These are phyloP conservation scores for Drosophila lacicola DNA, from an alignment of 2,888 invertebrate species.

Conservation along the genomic window DNA sequence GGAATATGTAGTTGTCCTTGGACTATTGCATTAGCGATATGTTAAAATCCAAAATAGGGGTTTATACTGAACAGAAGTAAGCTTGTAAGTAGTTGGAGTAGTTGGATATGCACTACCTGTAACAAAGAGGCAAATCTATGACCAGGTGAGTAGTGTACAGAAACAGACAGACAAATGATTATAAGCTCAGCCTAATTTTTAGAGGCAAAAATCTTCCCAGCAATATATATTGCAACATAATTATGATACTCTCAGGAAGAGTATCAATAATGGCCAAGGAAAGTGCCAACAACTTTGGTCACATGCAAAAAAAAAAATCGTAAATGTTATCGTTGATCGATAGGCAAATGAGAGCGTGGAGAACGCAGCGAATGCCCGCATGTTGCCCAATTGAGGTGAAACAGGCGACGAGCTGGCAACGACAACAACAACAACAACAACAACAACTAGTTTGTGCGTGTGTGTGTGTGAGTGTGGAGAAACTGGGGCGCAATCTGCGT, in stretches of 20 bases:
- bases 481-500: constrained; percentile 50
- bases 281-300: constrained; percentile 11
- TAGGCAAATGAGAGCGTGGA: constrained; percentile 24
- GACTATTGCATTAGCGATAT: too few species aligned
- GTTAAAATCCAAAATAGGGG: too few species aligned
- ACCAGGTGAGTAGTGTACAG: too few species aligned
- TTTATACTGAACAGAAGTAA: too few species aligned
- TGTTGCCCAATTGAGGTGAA: constrained; percentile 55
- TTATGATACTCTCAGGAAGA: not conserved
- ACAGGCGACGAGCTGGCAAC: constrained; percentile 16
- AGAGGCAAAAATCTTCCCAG: too few species aligned
- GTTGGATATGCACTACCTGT: too few species aligned
- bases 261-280: not conserved
- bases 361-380: constrained; percentile 50
- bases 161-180: too few species aligned
- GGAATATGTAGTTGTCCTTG: too few species aligned
- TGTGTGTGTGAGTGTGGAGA: constrained; percentile 12
- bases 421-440: not conserved
- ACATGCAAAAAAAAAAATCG: constrained; percentile 1
- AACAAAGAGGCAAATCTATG: too few species aligned
- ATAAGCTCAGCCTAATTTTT: too few species aligned
- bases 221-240: not conserved
- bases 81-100: too few species aligned
- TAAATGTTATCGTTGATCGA: constrained; percentile 42
- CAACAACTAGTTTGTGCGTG: constrained; percentile 3